phyloP scores from a whole-genome alignment of 1,140 invertebrate species.

The Atta colombica region DNA sequence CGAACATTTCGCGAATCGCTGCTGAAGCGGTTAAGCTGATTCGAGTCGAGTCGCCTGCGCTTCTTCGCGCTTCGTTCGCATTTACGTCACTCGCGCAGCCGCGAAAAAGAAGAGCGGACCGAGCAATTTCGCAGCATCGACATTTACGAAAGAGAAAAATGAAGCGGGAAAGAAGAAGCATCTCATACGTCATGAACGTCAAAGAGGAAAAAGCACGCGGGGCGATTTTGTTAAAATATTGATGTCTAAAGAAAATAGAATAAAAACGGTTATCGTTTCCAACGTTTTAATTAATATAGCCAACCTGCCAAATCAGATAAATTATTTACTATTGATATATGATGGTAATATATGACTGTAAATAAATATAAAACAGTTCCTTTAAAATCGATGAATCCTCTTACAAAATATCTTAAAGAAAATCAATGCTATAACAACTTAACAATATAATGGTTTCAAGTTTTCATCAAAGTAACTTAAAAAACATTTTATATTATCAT shows the following conservation, averaged over 20 bases:
- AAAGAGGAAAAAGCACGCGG: not conserved
- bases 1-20: conserved; percentile 43
- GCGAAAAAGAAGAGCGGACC: conserved; percentile 16
- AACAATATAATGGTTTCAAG: not conserved
- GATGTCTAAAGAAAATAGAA: not conserved
- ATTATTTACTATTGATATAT: conserved; percentile 17
- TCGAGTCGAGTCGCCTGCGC: conserved; percentile 11
- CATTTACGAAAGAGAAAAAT: conserved; percentile 11
- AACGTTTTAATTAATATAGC: not conserved
- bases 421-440: not conserved
- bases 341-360: not conserved
- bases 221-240: conserved; percentile 26
- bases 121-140: conserved; percentile 22
- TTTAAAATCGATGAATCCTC: not conserved
- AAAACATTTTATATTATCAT: not conserved
- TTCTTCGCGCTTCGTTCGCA: conserved; percentile 29
- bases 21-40: conserved; percentile 38
- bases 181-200: not conserved
- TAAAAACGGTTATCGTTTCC: not conserved
- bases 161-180: not conserved
- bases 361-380: not conserved
- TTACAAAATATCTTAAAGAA: not conserved
- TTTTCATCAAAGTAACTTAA: not conserved
- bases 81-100: conserved; percentile 40
- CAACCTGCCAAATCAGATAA: conserved; percentile 3